These are phyloP conservation scores for Molossus alvarezi DNA, from an alignment of 2,797 vertebrate species.

Conservation along the genomic window DNA sequence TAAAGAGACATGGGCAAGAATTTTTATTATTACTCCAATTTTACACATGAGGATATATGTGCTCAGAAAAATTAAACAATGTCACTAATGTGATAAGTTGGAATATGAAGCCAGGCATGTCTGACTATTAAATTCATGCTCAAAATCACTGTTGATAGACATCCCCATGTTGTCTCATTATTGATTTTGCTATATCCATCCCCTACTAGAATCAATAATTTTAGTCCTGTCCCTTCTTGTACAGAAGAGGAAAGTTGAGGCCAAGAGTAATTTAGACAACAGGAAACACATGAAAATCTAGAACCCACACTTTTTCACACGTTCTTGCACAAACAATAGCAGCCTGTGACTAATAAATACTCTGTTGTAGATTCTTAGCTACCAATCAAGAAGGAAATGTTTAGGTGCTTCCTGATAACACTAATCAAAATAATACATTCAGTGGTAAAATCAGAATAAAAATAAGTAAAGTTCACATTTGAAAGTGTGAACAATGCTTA, in stretches of 20 bases:
- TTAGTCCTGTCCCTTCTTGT: background rate
- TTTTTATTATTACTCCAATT: background rate
- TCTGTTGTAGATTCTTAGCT: background rate
- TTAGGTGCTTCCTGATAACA: conserved; percentile 35
- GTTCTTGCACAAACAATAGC: background rate
- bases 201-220: background rate
- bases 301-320: background rate
- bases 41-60: background rate
- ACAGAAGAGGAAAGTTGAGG: background rate
- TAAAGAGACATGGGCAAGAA: background rate
- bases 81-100: background rate
- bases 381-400: background rate
- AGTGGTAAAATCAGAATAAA: conserved; percentile 27
- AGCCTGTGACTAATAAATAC: background rate
- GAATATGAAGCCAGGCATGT: background rate
- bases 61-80: conserved; percentile 9
- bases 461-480: conserved; percentile 35
- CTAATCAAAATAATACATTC: conserved; percentile 43
- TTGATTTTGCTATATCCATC: background rate
- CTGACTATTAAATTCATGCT: background rate
- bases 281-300: background rate
- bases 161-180: background rate
- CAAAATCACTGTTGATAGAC: background rate
- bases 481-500: background rate
- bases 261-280: background rate